phyloP scores from a whole-genome alignment of 2,888 invertebrate genomes.

The Steinernema carpocapsae region DNA sequence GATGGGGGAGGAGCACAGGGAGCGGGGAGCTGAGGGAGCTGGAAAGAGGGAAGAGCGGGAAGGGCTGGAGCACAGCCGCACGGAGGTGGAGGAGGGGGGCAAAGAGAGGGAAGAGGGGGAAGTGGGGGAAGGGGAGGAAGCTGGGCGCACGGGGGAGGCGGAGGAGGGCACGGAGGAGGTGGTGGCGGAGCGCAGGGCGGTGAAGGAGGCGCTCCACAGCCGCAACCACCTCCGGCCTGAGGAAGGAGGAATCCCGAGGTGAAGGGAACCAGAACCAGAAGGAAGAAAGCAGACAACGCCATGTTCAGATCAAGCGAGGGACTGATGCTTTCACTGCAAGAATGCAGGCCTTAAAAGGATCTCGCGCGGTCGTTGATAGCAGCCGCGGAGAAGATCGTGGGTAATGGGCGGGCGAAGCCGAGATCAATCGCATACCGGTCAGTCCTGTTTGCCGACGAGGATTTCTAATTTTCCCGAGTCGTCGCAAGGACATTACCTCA shows the following conservation, averaged over 20 bases:
- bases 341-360: background rate
- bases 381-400: background rate
- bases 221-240: conserved; percentile 38
- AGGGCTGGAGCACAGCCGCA: conserved; percentile 20
- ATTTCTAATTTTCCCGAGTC: too few species aligned
- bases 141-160: conserved; percentile 14
- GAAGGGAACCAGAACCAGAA: background rate
- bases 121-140: background rate
- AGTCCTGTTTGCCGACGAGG: background rate
- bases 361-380: background rate
- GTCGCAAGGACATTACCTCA: too few species aligned
- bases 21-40: conserved; percentile 47
- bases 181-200: conserved; percentile 23
- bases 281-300: background rate
- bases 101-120: background rate
- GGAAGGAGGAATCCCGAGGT: conserved; percentile 33
- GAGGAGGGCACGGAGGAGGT: conserved; percentile 17
- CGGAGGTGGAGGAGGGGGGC: conserved; percentile 21
- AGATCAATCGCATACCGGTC: background rate
- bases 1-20: conserved; percentile 50
- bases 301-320: background rate
- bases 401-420: background rate
- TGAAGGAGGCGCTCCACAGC: conserved; percentile 34
- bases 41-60: conserved; percentile 43
- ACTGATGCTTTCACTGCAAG: background rate